These are phyloP conservation scores for Heterodera carotae DNA, from an alignment of 1,140 invertebrate species.

Conservation along the genomic window DNA sequence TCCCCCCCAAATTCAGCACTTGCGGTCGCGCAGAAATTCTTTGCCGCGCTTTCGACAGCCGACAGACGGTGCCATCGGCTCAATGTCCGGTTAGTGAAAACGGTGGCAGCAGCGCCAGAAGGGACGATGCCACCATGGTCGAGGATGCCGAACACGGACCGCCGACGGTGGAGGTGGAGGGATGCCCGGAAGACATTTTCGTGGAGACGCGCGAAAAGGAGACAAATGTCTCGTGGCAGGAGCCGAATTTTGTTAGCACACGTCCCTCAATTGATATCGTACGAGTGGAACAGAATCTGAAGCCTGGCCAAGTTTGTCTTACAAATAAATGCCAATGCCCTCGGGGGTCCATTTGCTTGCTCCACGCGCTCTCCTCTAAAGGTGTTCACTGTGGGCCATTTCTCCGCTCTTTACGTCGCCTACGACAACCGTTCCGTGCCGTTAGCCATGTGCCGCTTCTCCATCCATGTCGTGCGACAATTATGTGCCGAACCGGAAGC, in stretches of 20 bases:
- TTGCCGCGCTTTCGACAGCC: neutral
- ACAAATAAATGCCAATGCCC: neutral
- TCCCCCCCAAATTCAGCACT: conserved; percentile 25
- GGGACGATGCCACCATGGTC: neutral
- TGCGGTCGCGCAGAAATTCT: conserved; percentile 66
- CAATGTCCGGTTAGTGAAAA: neutral
- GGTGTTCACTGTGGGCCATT: conserved; percentile 85
- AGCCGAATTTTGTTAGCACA: conserved; percentile 81
- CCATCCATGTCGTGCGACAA: conserved; percentile 73
- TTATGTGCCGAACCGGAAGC: conserved; percentile 84
- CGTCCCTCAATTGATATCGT: conserved; percentile 80
- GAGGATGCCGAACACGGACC: conserved; percentile 72
- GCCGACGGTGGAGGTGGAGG: conserved; percentile 81
- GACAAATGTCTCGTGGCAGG: conserved; percentile 87
- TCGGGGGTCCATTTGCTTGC: neutral
- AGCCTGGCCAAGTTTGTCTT: conserved; percentile 75
- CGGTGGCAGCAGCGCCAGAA: neutral
- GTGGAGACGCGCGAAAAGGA: conserved; percentile 88
- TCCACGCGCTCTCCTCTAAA: neutral
- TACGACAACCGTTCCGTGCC: conserved; percentile 82
- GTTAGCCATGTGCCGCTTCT: conserved; percentile 83
- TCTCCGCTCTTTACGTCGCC: conserved; percentile 89
- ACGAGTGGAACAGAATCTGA: conserved; percentile 81
- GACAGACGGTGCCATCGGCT: neutral
- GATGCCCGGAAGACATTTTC: conserved; percentile 89